These are phyloP conservation scores for Sylvia atricapilla DNA, from an alignment of 2,113 vertebrate species.

Conservation along the genomic window DNA sequence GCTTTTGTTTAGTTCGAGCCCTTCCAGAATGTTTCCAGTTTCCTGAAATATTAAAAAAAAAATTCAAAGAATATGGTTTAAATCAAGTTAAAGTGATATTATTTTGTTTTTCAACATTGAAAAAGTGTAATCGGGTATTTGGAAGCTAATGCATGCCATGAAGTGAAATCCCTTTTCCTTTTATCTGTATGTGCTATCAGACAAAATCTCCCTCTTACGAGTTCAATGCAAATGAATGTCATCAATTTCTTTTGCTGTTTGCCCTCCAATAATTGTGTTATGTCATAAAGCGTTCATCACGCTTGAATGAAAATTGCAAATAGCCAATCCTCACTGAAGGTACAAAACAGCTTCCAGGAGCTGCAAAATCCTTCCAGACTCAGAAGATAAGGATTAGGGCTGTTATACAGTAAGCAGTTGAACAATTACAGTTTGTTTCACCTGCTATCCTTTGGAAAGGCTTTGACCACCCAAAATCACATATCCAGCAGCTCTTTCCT, in stretches of 20 bases:
- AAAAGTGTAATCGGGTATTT: not conserved
- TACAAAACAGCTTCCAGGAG: not conserved
- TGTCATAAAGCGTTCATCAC: not conserved
- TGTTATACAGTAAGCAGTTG: not conserved
- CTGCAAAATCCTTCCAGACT: not conserved
- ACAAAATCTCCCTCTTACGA: not conserved
- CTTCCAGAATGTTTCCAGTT: slow-evolving; percentile 30
- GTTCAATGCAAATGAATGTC: not conserved
- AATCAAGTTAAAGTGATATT: not conserved
- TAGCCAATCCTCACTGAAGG: not conserved
- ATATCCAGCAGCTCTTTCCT: not conserved
- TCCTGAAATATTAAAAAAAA: not conserved
- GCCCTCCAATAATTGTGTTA: not conserved
- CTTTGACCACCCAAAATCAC: not conserved
- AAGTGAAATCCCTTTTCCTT: not conserved
- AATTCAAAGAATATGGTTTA: not conserved
- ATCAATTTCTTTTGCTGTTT: not conserved
- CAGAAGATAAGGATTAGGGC: not conserved
- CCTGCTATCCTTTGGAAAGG: not conserved
- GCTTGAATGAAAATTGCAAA: not conserved
- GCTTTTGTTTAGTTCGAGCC: slow-evolving; percentile 44
- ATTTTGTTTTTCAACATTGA: not conserved
- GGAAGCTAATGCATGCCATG: not conserved
- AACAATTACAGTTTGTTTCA: not conserved
- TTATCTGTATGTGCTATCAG: not conserved